Base-by-base conservation (phyloP, 2,888 invertebrate species). In the Tenthredo distinguenda region DNA sequence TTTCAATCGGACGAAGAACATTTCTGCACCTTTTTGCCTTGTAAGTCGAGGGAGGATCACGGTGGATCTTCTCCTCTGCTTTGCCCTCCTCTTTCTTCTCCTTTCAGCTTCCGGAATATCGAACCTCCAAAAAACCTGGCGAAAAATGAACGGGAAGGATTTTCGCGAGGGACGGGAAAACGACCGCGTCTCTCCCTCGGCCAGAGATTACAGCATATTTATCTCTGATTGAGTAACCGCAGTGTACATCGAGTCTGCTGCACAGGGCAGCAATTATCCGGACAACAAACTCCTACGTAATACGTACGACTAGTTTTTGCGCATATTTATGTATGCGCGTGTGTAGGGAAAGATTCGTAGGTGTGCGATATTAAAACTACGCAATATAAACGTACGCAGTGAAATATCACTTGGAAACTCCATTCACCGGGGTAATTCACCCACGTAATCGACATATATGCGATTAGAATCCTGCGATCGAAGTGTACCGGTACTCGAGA, bases 251-350 rank as follows among this genome's bases (percentile, higher is more conserved):
- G 62, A 21, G 10, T n/a, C 21, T 62, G 21, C 10, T 62, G 62
- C 62, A 26, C 26, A 47, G 7, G 34, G 34, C 15, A 7, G 68
- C 68, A 68, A 26, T 68, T 68, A 26, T 68, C 6, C 34, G 74
- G 43, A 74, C 43, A 43, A 77, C 77, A 31, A 77, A 77, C 77
- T 77, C 55, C 77, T 77, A 77, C 55, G 77, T 77, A 77, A 77
- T 55, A 77, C 18, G 12, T 55, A n/a, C 12, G 18, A 31, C 34
- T 34, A 68, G 68, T 55, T 34, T 26, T 31, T 31, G 31, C 15
- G 15, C 31, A 15, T 31, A 26, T 65, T 15, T 21, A 31, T 34
- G 4, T 3, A 9, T 26, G 5, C 18, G 18, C 1, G 0, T 26
- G 26, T 26, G 26, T 26, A 26, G 26, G 26, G 6, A n/a, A 7